Evolutionary conservation across 1,140 invertebrate species (phyloP).

Genomic region (Anastrepha ludens): DNA sequence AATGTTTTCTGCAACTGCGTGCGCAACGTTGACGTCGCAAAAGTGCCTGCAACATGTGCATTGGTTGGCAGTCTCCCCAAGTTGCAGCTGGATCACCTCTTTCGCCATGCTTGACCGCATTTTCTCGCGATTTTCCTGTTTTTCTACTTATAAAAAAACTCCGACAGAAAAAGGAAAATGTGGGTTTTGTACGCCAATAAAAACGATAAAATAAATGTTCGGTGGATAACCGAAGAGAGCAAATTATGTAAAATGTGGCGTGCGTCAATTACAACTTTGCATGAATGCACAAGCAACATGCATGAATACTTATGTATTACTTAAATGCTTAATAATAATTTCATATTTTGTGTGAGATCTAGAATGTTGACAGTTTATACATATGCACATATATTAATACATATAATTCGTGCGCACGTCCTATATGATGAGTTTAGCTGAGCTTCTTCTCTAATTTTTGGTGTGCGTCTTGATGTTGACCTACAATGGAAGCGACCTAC

Average conservation of each 20-base stretch:
- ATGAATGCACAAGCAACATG: too few species aligned
- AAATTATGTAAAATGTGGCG: not conserved
- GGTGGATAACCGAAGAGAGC: not conserved
- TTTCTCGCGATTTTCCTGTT: constrained; percentile 14
- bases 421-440: too few species aligned
- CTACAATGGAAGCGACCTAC: too few species aligned
- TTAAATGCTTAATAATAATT: too few species aligned
- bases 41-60: not conserved
- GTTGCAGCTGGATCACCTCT: constrained; percentile 29
- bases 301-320: too few species aligned
- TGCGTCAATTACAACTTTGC: not conserved
- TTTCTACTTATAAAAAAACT: not conserved
- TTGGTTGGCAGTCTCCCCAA: not conserved
- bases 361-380: too few species aligned
- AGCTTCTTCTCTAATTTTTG: too few species aligned
- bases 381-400: too few species aligned
- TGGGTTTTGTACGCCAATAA: not conserved
- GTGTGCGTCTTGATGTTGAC: too few species aligned
- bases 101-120: constrained; percentile 30
- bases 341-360: too few species aligned
- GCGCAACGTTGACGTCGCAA: not conserved
- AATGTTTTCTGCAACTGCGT: not conserved
- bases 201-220: not conserved
- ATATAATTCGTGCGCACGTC: too few species aligned
- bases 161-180: constrained; percentile 40